Percentiles rank a stretch among this genome's conserved stretches.
phyloP scores from a whole-genome alignment of 2,888 invertebrate species.

The Philereme vetulata region DNA sequence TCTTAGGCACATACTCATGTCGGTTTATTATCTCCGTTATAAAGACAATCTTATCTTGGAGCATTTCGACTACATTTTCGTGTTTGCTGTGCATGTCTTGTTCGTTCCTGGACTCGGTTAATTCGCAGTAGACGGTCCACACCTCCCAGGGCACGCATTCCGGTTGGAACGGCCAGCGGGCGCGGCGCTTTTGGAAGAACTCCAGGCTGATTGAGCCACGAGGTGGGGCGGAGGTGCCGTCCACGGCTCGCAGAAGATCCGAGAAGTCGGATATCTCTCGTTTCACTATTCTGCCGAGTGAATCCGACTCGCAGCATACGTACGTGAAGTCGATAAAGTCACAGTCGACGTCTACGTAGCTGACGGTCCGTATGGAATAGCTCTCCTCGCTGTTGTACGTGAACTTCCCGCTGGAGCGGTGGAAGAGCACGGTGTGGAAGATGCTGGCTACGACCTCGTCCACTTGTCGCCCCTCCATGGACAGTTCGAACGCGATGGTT shows the following conservation, averaged over 20 bases:
- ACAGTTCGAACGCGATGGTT: constrained; percentile 90
- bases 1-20: constrained; percentile 98
- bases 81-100: constrained; percentile 93
- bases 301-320: constrained; percentile 95
- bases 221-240: constrained; percentile 83
- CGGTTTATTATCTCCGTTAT: constrained; percentile 98
- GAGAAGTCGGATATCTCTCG: constrained; percentile 91
- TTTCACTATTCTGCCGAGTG: constrained; percentile 88
- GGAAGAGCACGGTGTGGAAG: constrained; percentile 96
- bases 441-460: constrained; percentile 96
- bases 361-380: constrained; percentile 97
- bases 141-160: constrained; percentile 99
- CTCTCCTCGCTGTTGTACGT: constrained; percentile 96
- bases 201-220: constrained; percentile 96
- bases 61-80: constrained; percentile 93
- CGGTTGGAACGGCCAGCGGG: constrained; percentile 94
- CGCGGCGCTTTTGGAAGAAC: constrained; percentile 96
- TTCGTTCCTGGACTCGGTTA: constrained; percentile 93
- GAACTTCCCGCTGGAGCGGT: constrained; percentile 96
- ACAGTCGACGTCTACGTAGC: constrained; percentile 98
- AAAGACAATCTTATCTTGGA: constrained; percentile 96
- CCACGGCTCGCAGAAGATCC: constrained; percentile 89
- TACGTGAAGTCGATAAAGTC: constrained; percentile 99
- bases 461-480: constrained; percentile 95
- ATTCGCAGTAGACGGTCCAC: constrained; percentile 97